Percentiles rank a stretch among this genome's conserved stretches.
Evolutionary conservation across 1,140 invertebrate species (phyloP).

Genomic region (Caenorhabditis briggsae): DNA sequence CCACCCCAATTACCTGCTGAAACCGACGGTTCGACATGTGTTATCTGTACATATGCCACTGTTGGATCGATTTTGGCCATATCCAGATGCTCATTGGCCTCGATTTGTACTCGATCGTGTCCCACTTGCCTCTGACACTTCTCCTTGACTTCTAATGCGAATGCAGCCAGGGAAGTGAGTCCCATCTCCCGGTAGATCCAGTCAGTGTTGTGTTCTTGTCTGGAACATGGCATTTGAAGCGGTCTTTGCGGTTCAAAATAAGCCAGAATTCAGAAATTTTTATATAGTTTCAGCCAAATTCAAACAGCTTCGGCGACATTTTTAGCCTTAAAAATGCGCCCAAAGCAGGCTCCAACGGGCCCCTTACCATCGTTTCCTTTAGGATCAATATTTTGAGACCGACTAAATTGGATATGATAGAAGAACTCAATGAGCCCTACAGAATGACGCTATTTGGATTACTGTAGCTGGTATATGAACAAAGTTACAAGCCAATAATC

Average conservation of each 20-base stretch:
- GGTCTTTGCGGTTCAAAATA: no score
- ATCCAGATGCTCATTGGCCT: conserved; percentile 65
- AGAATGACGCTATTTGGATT: no score
- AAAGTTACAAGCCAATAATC: no score
- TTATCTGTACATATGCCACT: conserved; percentile 67
- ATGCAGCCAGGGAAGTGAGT: conserved; percentile 91
- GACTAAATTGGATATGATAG: no score
- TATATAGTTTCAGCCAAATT: not conserved
- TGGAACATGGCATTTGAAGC: conserved; percentile 80
- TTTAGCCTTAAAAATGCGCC: no score
- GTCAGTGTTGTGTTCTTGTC: conserved; percentile 90
- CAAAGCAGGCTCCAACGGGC: no score
- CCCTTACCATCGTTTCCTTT: no score
- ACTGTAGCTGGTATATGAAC: no score
- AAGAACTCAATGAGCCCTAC: no score
- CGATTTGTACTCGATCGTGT: conserved; percentile 71
- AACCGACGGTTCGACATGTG: conserved; percentile 63
- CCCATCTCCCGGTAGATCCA: conserved; percentile 97
- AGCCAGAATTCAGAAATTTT: no score
- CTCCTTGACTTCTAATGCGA: conserved; percentile 46
- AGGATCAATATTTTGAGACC: no score
- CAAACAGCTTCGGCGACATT: no score
- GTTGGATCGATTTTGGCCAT: conserved; percentile 84
- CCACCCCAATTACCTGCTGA: not conserved
- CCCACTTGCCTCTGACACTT: conserved; percentile 62